These are phyloP conservation scores for Paratilapia polleni DNA, from an alignment of 2,113 vertebrate species.

Conservation along the genomic window DNA sequence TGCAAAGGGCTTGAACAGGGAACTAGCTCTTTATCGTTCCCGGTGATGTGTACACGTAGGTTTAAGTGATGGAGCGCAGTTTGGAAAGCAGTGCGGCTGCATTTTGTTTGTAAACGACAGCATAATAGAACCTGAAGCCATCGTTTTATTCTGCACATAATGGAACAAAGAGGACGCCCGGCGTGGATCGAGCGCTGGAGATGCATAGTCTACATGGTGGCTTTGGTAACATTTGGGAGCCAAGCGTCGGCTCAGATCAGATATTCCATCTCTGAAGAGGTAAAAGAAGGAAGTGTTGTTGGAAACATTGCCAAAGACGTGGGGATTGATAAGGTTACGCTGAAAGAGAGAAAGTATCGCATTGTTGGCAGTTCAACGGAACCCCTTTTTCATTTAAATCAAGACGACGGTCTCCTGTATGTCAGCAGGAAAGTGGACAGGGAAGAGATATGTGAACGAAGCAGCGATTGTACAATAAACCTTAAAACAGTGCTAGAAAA, in stretches of 20 bases:
- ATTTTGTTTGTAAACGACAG: neutral
- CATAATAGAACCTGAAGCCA: neutral
- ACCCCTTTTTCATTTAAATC: constrained; percentile 62
- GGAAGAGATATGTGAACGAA: constrained; percentile 66
- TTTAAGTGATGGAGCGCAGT: neutral
- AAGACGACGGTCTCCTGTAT: constrained; percentile 62
- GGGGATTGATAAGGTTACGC: constrained; percentile 53
- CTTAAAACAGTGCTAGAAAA: constrained; percentile 33
- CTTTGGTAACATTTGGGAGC: constrained; percentile 33
- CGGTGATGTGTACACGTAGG: neutral
- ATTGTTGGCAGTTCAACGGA: constrained; percentile 60
- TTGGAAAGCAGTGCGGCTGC: neutral
- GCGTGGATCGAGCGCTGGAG: constrained; percentile 23
- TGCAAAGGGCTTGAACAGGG: neutral
- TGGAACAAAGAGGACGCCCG: constrained; percentile 44
- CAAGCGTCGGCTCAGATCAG: constrained; percentile 66
- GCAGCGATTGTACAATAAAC: constrained; percentile 67
- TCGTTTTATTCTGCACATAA: neutral
- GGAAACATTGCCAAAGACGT: constrained; percentile 74
- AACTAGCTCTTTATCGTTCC: neutral
- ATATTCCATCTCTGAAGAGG: constrained; percentile 72
- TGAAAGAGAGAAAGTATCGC: constrained; percentile 64
- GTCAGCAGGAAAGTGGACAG: constrained; percentile 66
- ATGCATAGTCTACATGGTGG: constrained; percentile 2
- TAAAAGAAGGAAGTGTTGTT: constrained; percentile 62